Evolutionary conservation across 2,113 vertebrate genomes (phyloP).

Genomic region (Cisticola juncidis): DNA sequence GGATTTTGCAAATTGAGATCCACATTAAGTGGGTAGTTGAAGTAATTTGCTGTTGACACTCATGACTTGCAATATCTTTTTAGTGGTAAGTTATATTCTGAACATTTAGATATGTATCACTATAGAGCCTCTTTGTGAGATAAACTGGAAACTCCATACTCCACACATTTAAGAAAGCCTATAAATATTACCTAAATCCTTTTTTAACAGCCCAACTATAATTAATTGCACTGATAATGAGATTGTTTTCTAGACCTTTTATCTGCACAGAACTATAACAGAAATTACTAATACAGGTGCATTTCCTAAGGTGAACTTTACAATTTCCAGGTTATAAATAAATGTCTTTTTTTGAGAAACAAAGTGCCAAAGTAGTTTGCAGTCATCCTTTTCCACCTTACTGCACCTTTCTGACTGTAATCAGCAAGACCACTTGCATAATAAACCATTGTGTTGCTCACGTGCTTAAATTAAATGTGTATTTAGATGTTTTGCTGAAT

Average conservation of each 20-base stretch:
- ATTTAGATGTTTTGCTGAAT: constrained; percentile 16
- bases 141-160: background rate
- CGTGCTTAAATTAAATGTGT: background rate
- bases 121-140: background rate
- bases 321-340: background rate
- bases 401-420: background rate
- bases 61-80: background rate
- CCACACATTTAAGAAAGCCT: background rate
- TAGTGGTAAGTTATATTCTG: background rate
- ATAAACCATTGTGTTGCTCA: background rate
- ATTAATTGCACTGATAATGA: constrained; percentile 1
- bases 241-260: background rate
- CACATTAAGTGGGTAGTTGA: background rate
- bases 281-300: background rate
- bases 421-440: background rate
- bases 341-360: background rate
- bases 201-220: background rate
- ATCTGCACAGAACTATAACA: background rate
- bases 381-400: background rate
- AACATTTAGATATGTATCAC: background rate
- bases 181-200: constrained; percentile 8
- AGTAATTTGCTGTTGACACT: background rate
- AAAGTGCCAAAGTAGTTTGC: background rate
- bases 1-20: background rate
- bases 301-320: background rate